Conservation (phyloP, 1,140 invertebrate genomes). For the Delia radicum region DNA sequence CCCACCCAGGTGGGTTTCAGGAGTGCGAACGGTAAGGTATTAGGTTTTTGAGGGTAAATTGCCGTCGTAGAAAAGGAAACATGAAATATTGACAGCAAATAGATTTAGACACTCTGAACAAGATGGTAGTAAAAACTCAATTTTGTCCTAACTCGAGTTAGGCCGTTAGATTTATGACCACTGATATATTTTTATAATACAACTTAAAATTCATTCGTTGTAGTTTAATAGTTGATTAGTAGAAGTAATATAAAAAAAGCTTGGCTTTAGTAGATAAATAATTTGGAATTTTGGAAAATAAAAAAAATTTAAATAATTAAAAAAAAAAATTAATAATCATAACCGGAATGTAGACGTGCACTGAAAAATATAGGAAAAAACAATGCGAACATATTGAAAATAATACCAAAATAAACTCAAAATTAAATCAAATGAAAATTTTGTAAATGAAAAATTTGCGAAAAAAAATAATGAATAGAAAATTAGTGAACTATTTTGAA, state of each 20-base stretch:
- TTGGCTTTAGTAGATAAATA: background rate
- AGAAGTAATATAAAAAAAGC: background rate
- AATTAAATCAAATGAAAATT: background rate
- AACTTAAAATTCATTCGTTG: conserved; percentile 10
- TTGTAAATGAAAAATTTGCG: background rate
- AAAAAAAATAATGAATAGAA: background rate
- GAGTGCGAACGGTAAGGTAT: too few species aligned
- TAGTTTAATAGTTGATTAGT: too few species aligned
- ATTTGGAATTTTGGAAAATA: background rate
- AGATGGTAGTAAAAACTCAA: too few species aligned
- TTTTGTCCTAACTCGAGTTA: too few species aligned
- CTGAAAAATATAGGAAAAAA: conserved; percentile 28
- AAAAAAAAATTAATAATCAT: conserved; percentile 18
- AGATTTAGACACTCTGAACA: too few species aligned
- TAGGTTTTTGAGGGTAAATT: too few species aligned
- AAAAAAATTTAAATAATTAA: background rate
- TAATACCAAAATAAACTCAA: background rate
- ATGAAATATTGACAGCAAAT: background rate
- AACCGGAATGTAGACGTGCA: conserved; percentile 31
- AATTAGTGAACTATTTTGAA: background rate
- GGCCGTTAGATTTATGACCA: background rate
- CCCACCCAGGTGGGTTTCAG: too few species aligned
- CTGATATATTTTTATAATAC: background rate
- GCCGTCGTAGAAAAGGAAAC: too few species aligned
- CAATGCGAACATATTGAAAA: background rate